Base-by-base conservation (phyloP, 64 coral and sea anemone genomes). In the Stylophora pistillata region DNA sequence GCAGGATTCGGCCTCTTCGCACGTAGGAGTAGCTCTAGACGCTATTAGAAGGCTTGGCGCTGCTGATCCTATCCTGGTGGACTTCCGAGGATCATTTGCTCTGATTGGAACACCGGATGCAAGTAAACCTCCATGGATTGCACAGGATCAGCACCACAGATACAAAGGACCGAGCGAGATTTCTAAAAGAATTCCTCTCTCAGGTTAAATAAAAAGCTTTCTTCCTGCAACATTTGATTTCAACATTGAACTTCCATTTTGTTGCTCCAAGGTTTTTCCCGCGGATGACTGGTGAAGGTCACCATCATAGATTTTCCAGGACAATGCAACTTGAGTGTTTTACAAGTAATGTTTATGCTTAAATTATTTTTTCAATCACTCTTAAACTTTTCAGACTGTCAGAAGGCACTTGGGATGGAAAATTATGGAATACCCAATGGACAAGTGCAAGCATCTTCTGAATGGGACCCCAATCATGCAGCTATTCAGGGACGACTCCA, bases 81-180 rank as follows among this genome's bases (percentile, higher is more conserved):
- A 89, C 1, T 79, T n/a, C 53, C 74, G 76, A 21, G 88, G 76
- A 29, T 58, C 88, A 9, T 79, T 58, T 33, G 88, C 88, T 14
- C 41, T 89, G 21, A 64, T 66, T 32, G 77, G 75, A 13, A 54
- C 69, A 20, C 14, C 77, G 54, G 31, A 68, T 27, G 13, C 62
- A 2, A 68, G 28, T n/a, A 72, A 72, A 15, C 88, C 88, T 23
- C 52, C 88, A 0, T 89, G 88, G 88, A 56, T 89, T 31, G 56
- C 62, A 20, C 65, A 81, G 28, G 64, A 55, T 52, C 25, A 31
- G 75, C n/a, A 55, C 9, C 2, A 1, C 18, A 37, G 47, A 80
- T 68, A 21, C 29, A 54, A 89, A 81, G 88, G 88, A 80, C 88
- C 88, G 0, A 89, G 88, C 23, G 79, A 82, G 79, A 65, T 82